A percentile compares a stretch with the other conserved stretches of the same genome.
phyloP scores from a whole-genome alignment of 1,140 invertebrate species.

The Meloidogyne exigua region DNA sequence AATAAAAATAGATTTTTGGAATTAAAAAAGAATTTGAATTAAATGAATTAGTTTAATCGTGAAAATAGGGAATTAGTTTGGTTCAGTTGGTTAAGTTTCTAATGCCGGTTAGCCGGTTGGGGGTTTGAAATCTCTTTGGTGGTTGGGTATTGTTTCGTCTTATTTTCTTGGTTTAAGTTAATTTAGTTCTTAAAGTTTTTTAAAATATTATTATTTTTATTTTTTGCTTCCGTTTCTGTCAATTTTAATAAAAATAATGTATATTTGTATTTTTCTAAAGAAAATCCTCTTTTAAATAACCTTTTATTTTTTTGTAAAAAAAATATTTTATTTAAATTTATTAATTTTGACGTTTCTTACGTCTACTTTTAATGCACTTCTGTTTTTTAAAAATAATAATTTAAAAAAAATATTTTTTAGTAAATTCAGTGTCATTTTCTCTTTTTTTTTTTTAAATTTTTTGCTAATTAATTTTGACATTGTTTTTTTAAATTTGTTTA shows the following conservation, averaged over 20 bases:
- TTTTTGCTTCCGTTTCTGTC: not conserved
- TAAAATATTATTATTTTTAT: not conserved
- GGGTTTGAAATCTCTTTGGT: no score
- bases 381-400: not conserved
- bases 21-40: no score
- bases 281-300: not conserved
- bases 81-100: no score
- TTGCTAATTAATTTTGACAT: slow-evolving; percentile 2
- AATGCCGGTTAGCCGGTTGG: no score
- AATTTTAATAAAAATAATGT: not conserved
- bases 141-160: no score
- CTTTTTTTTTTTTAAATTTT: not conserved
- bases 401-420: not conserved
- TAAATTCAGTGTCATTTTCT: not conserved
- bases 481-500: not conserved
- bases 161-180: no score
- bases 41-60: no score
- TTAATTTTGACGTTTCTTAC: not conserved
- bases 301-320: not conserved
- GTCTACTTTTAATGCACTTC: slow-evolving; percentile 2
- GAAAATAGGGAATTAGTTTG: no score
- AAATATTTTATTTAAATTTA: not conserved
- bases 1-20: not conserved
- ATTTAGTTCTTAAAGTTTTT: not conserved
- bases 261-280: not conserved